Percentiles rank a stretch among this genome's conserved stretches.
Conservation (phyloP, 35 echinoderm and acorn worm species). For the Nesometra sesokonis region DNA sequence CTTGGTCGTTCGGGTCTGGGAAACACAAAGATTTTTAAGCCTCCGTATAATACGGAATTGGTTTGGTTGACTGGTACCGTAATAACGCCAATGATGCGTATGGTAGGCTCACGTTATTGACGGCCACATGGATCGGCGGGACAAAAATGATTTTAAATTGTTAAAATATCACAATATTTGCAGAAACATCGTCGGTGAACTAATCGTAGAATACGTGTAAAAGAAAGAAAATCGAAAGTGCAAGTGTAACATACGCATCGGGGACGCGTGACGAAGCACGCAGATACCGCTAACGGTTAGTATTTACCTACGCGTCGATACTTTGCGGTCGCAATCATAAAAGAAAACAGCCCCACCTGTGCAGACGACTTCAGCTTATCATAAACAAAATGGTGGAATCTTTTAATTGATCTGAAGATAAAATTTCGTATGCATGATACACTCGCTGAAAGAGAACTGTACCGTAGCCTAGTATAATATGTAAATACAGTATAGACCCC, state of each 20-base stretch:
- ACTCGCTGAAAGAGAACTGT: not conserved
- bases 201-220: no score
- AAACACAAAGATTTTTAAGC: no score
- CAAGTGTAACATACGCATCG: not conserved
- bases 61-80: no score
- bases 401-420: slow-evolving; percentile 1
- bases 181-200: no score
- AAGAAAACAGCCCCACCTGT: not conserved
- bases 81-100: no score
- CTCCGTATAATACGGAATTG: no score
- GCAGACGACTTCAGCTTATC: not conserved
- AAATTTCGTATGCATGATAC: not conserved
- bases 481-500: not conserved
- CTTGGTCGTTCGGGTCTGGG: no score
- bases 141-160: no score
- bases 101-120: no score
- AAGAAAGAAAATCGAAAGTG: not conserved
- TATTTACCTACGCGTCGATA: not conserved
- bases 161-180: no score
- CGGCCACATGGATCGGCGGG: no score
- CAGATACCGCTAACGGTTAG: not conserved
- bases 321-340: not conserved
- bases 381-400: not conserved
- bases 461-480: not conserved
- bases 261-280: not conserved